Base-by-base conservation (phyloP, 64 coral and sea anemone genomes). In the Stylophora pistillata region DNA sequence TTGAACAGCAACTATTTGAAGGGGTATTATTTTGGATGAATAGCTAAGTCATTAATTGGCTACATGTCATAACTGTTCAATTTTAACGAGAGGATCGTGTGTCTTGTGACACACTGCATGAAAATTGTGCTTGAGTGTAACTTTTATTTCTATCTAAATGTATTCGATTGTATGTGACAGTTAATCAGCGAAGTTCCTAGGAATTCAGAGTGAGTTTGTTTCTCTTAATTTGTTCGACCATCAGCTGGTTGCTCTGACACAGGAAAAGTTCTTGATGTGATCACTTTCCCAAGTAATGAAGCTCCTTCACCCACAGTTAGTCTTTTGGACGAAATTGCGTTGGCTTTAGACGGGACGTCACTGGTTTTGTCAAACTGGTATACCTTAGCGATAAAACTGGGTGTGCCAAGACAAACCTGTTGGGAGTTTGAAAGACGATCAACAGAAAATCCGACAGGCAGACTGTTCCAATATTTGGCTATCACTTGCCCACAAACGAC, bases 321-420 rank as follows among this genome's bases (percentile, higher is more conserved):
- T 75, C 73, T 75, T 75, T 75, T 75, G 52, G 73, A 75, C 17
- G 73, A 75, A 47, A 75, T 75, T 16, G 73, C 73, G 7, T 47
- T 75, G 12, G 34, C 31, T 18, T 18, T 75, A 34, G 73, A 75
- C 52, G 15, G 9, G 6, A 41, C 15, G 30, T 75, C 73, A 21
- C 32, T 41, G 34, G 34, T 23, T 30, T 75, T 75, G 34, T 32
- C 73, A 75, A 75, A 53, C 29, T 75, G 73, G 73, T 7, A 20
- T 0, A 47, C 1, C 34, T 75, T 75, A 33, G 73, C 73, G 4
- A 1, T 75, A 41, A 20, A 5, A 41, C 73, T 75, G 15, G 73
- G 73, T 20, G 73, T 75, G 33, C 32, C 73, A 1, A 75, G 73
- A 9, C 18, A 75, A 18, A 30, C 13, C 18, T 75, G 32, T 21